Evolutionary conservation across 2,888 invertebrate genomes (phyloP), one percentile per base, ranked within the genome.

Genomic region (Lepidochrysops patricia): DNA sequence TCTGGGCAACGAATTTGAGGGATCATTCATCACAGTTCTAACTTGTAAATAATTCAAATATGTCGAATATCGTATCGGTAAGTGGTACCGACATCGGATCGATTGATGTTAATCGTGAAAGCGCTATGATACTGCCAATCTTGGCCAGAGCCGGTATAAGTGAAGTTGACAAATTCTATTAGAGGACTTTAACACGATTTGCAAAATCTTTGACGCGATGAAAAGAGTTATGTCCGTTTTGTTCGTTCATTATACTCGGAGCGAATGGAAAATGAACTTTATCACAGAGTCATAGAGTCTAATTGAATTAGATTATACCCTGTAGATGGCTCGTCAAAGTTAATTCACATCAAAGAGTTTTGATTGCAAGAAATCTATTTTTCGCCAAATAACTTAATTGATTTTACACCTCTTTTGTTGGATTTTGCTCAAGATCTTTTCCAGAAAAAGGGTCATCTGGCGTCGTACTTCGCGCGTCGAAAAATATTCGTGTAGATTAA

Each of bases 121-220:
- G 12, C 3, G 4, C 43, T 43, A 9, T 43, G 43, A 43, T 4
- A 43, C 19, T 43, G 19, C 19, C 19, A 43, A 43, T 43, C 19
- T 43, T 43, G 43, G 43, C 43, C 43, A 19, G 9, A 43, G 43
- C 43, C 9, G 26, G 50, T 50, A 50, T 50, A 26, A 50, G 50
- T 26, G 50, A 50, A 50, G 25, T 50, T 26, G 54, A 54, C 54
- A 54, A 54, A 54, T 54, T 54, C 32, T 54, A 54, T 54, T 32
- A 54, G 9, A 54, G 52, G 26, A 52, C 32, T 29, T 54, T 54
- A 54, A 54, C 15, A 29, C 54, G 32, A 54, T 54, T 54, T 32
- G 27, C 27, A 9, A 54, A 29, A 54, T 54, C 54, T 54, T 54
- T 32, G 54, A 32, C 43, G 25, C 7, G n/a, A 58, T 58, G 19